These are phyloP conservation scores for Lithosia quadra DNA, from an alignment of 2,888 invertebrate species.

Conservation along the genomic window DNA sequence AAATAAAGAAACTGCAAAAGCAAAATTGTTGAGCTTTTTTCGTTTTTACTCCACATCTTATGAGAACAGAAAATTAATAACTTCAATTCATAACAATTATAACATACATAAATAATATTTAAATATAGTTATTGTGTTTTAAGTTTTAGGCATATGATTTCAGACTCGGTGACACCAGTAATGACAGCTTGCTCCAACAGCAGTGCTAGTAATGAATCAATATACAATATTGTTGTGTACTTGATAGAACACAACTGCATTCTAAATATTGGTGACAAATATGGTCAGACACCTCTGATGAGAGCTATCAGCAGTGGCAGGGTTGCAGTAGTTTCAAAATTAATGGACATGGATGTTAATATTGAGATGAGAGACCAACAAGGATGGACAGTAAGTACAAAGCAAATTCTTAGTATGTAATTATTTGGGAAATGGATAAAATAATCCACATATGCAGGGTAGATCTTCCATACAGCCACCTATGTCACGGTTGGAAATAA, in stretches of 20 bases:
- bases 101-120: background rate
- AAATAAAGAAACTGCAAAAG: no score
- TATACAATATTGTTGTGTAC: conserved; percentile 78
- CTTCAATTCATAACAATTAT: background rate
- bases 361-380: conserved; percentile 87
- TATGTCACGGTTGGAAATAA: no score
- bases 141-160: conserved; percentile 40
- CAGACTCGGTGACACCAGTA: conserved; percentile 88
- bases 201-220: conserved; percentile 75
- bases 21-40: no score
- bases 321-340: conserved; percentile 79
- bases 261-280: conserved; percentile 85
- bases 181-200: conserved; percentile 89
- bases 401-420: background rate
- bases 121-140: background rate
- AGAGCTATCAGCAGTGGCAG: conserved; percentile 87
- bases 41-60: no score
- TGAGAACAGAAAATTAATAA: background rate
- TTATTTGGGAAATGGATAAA: background rate
- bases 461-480: no score
- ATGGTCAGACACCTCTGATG: conserved; percentile 89
- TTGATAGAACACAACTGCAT: conserved; percentile 85
- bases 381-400: conserved; percentile 87
- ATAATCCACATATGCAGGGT: no score
- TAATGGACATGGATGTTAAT: conserved; percentile 84